phyloP scores from a whole-genome alignment of 2,888 invertebrate genomes.

The Nebria salina region DNA sequence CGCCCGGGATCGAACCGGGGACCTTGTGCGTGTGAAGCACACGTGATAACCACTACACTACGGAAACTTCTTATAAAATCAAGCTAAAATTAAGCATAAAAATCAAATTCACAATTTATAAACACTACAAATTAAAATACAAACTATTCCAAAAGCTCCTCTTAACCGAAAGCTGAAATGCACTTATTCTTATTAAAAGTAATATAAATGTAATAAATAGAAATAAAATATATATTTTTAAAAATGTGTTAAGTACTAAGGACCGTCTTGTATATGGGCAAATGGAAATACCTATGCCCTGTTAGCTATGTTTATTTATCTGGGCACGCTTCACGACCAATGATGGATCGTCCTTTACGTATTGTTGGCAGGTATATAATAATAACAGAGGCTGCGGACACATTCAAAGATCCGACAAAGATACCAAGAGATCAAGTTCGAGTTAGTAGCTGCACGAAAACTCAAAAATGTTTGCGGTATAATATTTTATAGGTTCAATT shows the following conservation, averaged over 20 bases:
- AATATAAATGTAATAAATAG: too few relatives aligned
- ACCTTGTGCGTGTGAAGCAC: slow-evolving; percentile 67
- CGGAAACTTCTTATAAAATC: background rate
- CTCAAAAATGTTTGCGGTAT: background rate
- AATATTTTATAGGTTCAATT: background rate
- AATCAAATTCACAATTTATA: background rate
- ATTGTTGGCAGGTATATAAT: slow-evolving; percentile 22
- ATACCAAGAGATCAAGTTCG: background rate
- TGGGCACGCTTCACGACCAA: slow-evolving; percentile 19
- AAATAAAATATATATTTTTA: too few relatives aligned
- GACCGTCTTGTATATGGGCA: background rate
- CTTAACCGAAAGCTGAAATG: too few relatives aligned
- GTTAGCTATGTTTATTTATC: slow-evolving; percentile 23
- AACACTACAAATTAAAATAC: too few relatives aligned
- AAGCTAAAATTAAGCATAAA: background rate
- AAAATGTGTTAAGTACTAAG: too few relatives aligned
- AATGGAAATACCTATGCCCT: background rate
- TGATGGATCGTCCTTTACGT: slow-evolving; percentile 16
- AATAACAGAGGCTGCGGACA: slow-evolving; percentile 18
- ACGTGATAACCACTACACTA: slow-evolving; percentile 21
- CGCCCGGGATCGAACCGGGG: slow-evolving; percentile 78
- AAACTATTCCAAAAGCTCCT: too few relatives aligned
- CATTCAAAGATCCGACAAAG: slow-evolving; percentile 19
- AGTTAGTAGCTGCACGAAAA: background rate
- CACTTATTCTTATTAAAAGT: too few relatives aligned